A percentile compares a stretch with the other conserved stretches of the same genome.
Conservation (phyloP, 2,888 invertebrate species). For the Drosophila leonis region DNA sequence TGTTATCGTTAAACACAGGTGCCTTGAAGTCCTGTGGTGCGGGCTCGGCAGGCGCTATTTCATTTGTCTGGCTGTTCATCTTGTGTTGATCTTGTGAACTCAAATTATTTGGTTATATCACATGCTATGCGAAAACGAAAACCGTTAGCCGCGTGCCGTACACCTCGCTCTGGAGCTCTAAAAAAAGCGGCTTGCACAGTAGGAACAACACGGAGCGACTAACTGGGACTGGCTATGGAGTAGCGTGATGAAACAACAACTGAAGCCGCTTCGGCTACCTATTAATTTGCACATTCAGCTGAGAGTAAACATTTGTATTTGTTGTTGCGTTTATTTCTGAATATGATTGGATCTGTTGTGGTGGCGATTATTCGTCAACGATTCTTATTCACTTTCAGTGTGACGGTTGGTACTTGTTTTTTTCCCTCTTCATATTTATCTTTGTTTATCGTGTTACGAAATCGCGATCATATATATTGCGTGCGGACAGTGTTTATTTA, state of each 20-base stretch:
- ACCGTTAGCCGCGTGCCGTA: conserved; percentile 33
- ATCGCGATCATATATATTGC: conserved; percentile 28
- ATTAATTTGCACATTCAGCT: conserved; percentile 64
- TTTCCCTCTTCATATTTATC: conserved; percentile 27
- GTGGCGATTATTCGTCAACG: conserved; percentile 8
- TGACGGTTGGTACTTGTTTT: conserved; percentile 28
- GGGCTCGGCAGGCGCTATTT: conserved; percentile 32
- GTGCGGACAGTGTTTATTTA: conserved; percentile 44
- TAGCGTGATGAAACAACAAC: conserved; percentile 14
- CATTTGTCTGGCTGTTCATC: conserved; percentile 54
- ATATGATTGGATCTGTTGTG: conserved; percentile 18
- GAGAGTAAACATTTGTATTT: conserved; percentile 32
- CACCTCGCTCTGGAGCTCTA: conserved; percentile 10
- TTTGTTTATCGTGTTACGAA: conserved; percentile 61
- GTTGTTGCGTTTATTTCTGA: conserved; percentile 29
- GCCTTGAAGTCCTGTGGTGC: conserved; percentile 75
- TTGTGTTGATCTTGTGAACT: conserved; percentile 3
- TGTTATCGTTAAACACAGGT: conserved; percentile 80
- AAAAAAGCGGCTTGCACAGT: conserved; percentile 32
- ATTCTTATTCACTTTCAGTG: conserved; percentile 17
- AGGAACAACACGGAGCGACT: conserved; percentile 43
- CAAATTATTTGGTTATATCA: conserved; percentile 51
- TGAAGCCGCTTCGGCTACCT: conserved; percentile 25
- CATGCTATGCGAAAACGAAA: conserved; percentile 55
- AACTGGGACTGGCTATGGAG: conserved; percentile 32